phyloP scores from a whole-genome alignment of 2,113 vertebrate genomes.

The Polyodon spathula region DNA sequence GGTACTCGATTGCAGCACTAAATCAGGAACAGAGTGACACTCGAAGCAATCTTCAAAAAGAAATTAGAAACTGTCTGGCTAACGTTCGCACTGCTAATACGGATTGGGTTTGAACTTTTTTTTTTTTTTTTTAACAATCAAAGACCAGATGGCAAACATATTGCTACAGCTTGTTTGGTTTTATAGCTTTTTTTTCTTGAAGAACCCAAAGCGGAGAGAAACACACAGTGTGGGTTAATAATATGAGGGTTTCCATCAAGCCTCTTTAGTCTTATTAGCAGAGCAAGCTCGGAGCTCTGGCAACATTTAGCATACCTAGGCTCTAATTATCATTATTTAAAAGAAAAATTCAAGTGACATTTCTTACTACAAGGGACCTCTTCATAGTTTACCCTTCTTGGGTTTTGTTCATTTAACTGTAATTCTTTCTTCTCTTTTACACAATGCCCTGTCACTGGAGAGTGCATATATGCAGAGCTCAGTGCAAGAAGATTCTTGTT shows the following conservation, averaged over 20 bases:
- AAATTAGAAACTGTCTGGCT: constrained; percentile 40
- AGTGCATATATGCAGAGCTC: too few species aligned
- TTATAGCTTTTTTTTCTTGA: constrained; percentile 53
- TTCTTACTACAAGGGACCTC: constrained; percentile 2
- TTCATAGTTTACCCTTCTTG: neutral
- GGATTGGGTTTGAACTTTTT: constrained; percentile 25
- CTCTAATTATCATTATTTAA: constrained; percentile 35
- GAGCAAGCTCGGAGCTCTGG: constrained; percentile 34
- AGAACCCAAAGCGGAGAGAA: constrained; percentile 32
- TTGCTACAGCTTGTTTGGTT: constrained; percentile 54
- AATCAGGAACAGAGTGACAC: constrained; percentile 52
- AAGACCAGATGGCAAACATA: constrained; percentile 67
- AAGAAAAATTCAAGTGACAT: constrained; percentile 39
- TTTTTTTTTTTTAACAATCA: constrained; percentile 49
- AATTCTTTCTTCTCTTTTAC: neutral
- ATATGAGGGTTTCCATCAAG: constrained; percentile 51
- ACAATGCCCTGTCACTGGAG: neutral
- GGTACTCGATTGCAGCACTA: constrained; percentile 47
- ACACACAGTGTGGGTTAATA: constrained; percentile 42
- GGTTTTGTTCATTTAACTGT: neutral
- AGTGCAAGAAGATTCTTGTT: too few species aligned
- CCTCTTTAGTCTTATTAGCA: constrained; percentile 52
- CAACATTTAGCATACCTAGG: constrained; percentile 31
- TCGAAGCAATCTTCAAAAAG: constrained; percentile 39
- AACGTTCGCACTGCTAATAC: constrained; percentile 38